Base-by-base conservation (phyloP, 53 echinoderm and acorn worm species). In the Hippasteria phrygiana region DNA sequence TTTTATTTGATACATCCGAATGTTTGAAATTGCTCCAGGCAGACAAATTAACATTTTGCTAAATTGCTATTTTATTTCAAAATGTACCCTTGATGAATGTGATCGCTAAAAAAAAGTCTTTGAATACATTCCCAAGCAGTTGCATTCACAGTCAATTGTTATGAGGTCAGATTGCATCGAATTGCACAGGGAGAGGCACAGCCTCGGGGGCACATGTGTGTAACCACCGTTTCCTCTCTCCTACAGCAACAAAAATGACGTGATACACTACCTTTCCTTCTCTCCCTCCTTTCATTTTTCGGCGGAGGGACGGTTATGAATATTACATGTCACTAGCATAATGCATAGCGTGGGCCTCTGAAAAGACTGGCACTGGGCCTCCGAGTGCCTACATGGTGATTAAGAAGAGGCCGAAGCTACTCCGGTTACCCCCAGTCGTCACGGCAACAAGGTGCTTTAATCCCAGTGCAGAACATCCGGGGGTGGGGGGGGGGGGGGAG, bases 381-480 rank as follows among this genome's bases (percentile, higher is more conserved):
- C 48, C 32, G 48, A 71, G 28, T 51, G 70, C 50, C 53, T 83
- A 70, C 85, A 50, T 71, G 39, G 71, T 85, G 85, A 85, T 85
- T 85, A 85, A 36, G 69, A 85, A 43, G 43, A 42, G 71, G 29
- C 75, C 29, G 32, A 50, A 11, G 5, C 36, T 22, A 50, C 70
- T 71, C 71, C 10, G 71, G 85, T 70, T 85, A 50, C 70, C 41
- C 79, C 85, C 43, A 36, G 85, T 85, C 50, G 38, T 53, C 51
- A 50, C 51, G 71, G 39, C 51, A 51, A 85, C 85, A 85, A 53
- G 85, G 85, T 64, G 71, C 40, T 70, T 50, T 85, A 85, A 85
- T 85, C 85, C 85, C 85, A 85, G 85, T 1, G 62, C 55, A 79
- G 79, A 62, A 34, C 35, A 56, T 41, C 28, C 3, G 12, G 76